Evolutionary conservation across 2,113 vertebrate species (phyloP), one percentile per base, ranked within the genome.

Genomic region (Monopterus albus): DNA sequence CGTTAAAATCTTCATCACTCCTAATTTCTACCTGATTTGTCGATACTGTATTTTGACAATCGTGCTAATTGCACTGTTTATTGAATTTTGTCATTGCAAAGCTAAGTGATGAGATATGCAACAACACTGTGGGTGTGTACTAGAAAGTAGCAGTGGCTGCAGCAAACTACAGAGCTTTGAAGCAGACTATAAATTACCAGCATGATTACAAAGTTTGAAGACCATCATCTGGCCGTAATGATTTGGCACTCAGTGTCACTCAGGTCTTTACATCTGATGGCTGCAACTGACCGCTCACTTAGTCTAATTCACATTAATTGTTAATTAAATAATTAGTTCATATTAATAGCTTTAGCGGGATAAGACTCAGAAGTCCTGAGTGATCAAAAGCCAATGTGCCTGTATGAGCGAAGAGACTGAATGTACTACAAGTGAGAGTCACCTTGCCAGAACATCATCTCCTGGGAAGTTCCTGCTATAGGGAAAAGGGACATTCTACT

Each of bases 361-460:
- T 18, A 64, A 60, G n/a, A n/a, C n/a, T n/a, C n/a, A n/a, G 17
- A 68, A 51, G 39, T 70, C 47, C 15, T 39, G 36, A 55, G 49
- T 59, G 60, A 63, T 69, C 23, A 69, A 46, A 36, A 70, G 47
- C 14, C 51, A 58, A 31, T 58, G 47, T 75, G 69, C 58, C 39
- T 28, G 1, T 15, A 38, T 65, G 64, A 36, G 74, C 46, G 43
- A 46, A 66, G 36, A 57, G 23, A 57, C 50, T 58, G 28, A 21
- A 62, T 76, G 61, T 51, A 42, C 60, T 59, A 20, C 33, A 28
- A 59, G 71, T 43, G 63, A 74, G 55, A 75, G 68, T 61, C 43
- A 69, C 38, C 21, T 70, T 1, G 4, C 25, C 38, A 75, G 33
- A 68, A 65, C 58, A 79, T 56, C 57, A 51, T 68, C 52, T 53